Base-by-base conservation (phyloP, 2,797 vertebrate species). In the Chelon auratus region DNA sequence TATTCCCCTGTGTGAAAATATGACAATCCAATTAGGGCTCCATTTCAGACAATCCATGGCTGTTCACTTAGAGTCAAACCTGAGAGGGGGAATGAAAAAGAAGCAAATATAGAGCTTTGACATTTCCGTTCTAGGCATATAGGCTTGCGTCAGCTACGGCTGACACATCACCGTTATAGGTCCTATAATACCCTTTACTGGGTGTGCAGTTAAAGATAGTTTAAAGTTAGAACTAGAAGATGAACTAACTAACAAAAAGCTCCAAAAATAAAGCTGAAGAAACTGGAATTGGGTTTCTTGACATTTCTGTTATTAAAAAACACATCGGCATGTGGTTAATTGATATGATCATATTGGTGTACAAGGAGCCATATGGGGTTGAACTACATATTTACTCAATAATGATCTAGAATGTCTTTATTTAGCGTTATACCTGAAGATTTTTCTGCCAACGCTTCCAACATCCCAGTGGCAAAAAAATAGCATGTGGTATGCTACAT, bases 11-110 rank as follows among this genome's bases (percentile, higher is more conserved):
- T 68, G 84, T 75, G 47, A 74, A 79, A 81, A 92, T 83, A 84
- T 83, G 81, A 88, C 88, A 92, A 92, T 93, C 86, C 89, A 91
- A 94, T 94, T 91, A 92, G 74, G 5, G 12, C 64, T 42, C 56
- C 59, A 57, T 75, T 91, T 84, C 62, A 79, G 77, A 78, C 59
- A 42, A 80, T 79, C 36, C 62, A 15, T 3, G 0, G 62, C 80
- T 68, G 26, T 65, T 63, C 60, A 37, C 26, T 47, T 7, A 15
- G 72, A 45, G 51, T 77, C 75, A 64, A 60, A 86, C 75, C 78
- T 79, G 68, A 74, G 43, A 60, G n/a, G 64, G 63, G 53, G 75
- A 52, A 65, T 7, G 45, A 53, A 48, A 62, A 36, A 64, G 57
- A 39, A 36, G 42, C 26, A 36, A 42, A 26, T 45, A 42, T 4